These are phyloP conservation scores for Coryphaenoides rupestris DNA, from an alignment of 2,113 vertebrate species.

Conservation along the genomic window DNA sequence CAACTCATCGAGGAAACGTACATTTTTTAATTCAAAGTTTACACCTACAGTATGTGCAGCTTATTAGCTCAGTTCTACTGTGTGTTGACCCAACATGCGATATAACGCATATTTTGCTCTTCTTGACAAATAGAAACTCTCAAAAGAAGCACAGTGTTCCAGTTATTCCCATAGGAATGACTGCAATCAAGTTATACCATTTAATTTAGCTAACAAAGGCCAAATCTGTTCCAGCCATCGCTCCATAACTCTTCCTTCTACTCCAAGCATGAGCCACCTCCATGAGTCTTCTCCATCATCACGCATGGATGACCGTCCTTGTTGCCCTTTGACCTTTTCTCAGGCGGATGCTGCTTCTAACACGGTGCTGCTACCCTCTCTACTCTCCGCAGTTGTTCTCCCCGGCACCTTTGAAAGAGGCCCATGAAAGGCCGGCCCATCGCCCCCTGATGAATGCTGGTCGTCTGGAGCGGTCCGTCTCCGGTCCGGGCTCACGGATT, in stretches of 20 bases:
- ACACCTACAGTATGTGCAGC: too few relatives aligned
- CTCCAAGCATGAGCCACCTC: not conserved
- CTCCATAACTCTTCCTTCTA: not conserved
- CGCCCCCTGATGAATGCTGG: constrained; percentile 28
- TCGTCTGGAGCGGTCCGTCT: constrained; percentile 14
- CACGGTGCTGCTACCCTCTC: constrained; percentile 53
- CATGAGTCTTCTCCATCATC: not conserved
- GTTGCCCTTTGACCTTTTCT: constrained; percentile 59
- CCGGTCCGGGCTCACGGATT: not conserved
- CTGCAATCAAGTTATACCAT: too few relatives aligned
- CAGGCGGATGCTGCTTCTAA: constrained; percentile 60
- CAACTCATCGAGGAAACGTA: too few relatives aligned
- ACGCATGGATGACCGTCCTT: constrained; percentile 32
- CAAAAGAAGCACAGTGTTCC: too few relatives aligned
- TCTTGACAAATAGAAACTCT: too few relatives aligned
- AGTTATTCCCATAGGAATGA: too few relatives aligned
- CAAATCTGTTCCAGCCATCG: too few relatives aligned
- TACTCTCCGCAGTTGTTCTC: constrained; percentile 18
- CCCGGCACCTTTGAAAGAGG: constrained; percentile 55
- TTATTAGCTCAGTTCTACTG: too few relatives aligned
- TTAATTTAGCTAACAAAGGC: too few relatives aligned
- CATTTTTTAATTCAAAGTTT: too few relatives aligned
- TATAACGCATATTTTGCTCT: too few relatives aligned
- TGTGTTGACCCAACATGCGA: too few relatives aligned
- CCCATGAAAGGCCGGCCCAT: constrained; percentile 36